A percentile compares a stretch with the other conserved stretches of the same genome.
These are phyloP conservation scores for Plagodis pulveraria DNA, from an alignment of 2,888 invertebrate species.

Conservation along the genomic window DNA sequence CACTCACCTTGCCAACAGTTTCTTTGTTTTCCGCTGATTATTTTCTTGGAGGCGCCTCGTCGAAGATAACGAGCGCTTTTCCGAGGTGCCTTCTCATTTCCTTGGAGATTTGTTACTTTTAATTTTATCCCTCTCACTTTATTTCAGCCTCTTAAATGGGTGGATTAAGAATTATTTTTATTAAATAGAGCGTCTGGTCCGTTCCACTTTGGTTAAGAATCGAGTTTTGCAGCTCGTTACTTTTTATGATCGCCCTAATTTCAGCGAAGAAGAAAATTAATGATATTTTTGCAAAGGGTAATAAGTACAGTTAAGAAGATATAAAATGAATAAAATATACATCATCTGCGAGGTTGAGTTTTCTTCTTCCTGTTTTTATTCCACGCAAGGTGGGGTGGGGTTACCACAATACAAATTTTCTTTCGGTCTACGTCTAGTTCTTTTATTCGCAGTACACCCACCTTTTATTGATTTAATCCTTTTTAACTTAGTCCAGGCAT, in stretches of 20 bases:
- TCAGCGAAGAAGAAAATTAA: conserved; percentile 10
- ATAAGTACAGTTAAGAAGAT: conserved; percentile 5
- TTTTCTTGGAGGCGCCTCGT: conserved; percentile 57
- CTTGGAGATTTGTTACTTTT: conserved; percentile 66
- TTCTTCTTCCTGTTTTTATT: too few species aligned
- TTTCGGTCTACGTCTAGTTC: too few species aligned
- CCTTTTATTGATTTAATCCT: too few species aligned
- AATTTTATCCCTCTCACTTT: conserved; percentile 52
- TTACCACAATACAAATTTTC: too few species aligned
- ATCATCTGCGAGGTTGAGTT: too few species aligned
- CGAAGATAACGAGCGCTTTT: conserved; percentile 69
- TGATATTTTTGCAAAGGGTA: conserved; percentile 15
- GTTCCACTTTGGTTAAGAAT: conserved; percentile 28
- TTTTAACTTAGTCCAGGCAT: too few species aligned
- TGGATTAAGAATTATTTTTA: conserved; percentile 33
- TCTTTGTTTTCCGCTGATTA: conserved; percentile 65
- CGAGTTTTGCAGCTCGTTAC: conserved; percentile 33
- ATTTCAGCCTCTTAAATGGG: conserved; percentile 28
- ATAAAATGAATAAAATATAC: too few species aligned
- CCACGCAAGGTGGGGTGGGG: too few species aligned
- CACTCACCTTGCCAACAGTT: conserved; percentile 48
- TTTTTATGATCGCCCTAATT: conserved; percentile 34
- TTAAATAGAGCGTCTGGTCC: conserved; percentile 29
- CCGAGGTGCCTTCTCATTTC: conserved; percentile 65
- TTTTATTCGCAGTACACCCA: too few species aligned